phyloP scores from a whole-genome alignment of 1,140 invertebrate species.

The Megalopta genalis region DNA sequence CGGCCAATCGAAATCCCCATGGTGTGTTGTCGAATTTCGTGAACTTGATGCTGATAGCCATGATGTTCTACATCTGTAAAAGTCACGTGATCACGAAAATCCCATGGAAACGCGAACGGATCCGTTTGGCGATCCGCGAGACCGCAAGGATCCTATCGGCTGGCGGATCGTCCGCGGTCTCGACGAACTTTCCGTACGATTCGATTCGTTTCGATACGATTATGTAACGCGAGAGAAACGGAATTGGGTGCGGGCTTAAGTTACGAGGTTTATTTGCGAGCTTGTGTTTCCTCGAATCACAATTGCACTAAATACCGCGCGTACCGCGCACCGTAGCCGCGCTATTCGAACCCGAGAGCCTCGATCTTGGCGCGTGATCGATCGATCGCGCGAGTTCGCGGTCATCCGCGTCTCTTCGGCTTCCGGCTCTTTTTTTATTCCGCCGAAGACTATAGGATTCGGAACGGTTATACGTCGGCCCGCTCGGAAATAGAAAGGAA shows the following conservation, averaged over 20 bases:
- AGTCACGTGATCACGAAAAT: neutral
- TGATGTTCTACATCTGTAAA: conserved; percentile 77
- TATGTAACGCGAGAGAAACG: conserved; percentile 15
- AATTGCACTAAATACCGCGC: neutral
- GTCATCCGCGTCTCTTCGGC: neutral
- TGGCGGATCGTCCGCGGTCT: neutral
- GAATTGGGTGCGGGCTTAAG: conserved; percentile 9
- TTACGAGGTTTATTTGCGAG: conserved; percentile 5
- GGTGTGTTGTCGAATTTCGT: conserved; percentile 84
- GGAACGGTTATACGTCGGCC: no score
- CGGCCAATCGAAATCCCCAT: conserved; percentile 94
- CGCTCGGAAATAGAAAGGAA: no score
- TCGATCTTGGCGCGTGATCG: neutral
- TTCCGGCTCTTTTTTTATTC: neutral
- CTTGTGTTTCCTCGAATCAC: conserved; percentile 5
- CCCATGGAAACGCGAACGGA: no score
- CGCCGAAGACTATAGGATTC: no score
- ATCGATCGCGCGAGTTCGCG: neutral
- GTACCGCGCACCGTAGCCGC: neutral
- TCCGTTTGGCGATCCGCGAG: no score
- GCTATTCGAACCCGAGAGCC: neutral
- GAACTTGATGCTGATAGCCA: conserved; percentile 81
- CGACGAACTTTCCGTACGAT: neutral
- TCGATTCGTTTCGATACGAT: conserved; percentile 11
- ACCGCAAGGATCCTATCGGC: no score